Base-by-base conservation (phyloP, 2,797 vertebrate species). In the Sebastes hubbsi region DNA sequence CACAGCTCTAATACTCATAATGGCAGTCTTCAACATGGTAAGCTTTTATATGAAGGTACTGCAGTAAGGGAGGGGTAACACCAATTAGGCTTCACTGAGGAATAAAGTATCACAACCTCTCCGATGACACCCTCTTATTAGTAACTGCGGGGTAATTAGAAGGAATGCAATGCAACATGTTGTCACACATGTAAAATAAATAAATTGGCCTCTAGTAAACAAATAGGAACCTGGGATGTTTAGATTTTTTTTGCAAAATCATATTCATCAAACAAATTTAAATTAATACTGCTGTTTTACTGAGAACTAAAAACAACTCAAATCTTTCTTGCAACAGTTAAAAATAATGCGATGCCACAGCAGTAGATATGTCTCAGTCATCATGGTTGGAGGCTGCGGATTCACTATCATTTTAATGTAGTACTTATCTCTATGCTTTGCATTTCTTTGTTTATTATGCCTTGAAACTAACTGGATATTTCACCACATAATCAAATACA, bases 21-120 rank as follows among this genome's bases (percentile, higher is more conserved):
- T 98, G 97, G 97, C 97, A 5, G 94, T 98, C 78, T 97, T 98
- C 95, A 98, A 98, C 92, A 98, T 98, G 97, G 97, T 98, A 96
- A 95, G 96, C 68, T 82, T 85, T 71, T 34, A 66, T 78, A 74
- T 83, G 27, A 24, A 71, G 55, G 32, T 69, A 46, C 46, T 76
- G 46, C 14, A 54, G 56, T 5, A 34, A 42, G 32, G 52, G 76
- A 78, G 22, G 27, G 49, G 10, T 34, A 32, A 65, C 14, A 25
- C 38, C 54, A 76, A 30, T 78, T 72, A 76, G 61, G 34, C 69
- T 56, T 88, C 10, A 49, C 11, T 49, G 3, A 22, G 52, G 32
- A 74, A 65, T 52, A 3, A 80, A 77, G 7, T 55, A 58, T 46
- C 58, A 32, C 25, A 56, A 55, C 24, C 24, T 12, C 68, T 64